These are phyloP conservation scores for Eunapius fragilis DNA, from an alignment of 37 sponge, comb jelly and placozoan species.

Conservation along the genomic window DNA sequence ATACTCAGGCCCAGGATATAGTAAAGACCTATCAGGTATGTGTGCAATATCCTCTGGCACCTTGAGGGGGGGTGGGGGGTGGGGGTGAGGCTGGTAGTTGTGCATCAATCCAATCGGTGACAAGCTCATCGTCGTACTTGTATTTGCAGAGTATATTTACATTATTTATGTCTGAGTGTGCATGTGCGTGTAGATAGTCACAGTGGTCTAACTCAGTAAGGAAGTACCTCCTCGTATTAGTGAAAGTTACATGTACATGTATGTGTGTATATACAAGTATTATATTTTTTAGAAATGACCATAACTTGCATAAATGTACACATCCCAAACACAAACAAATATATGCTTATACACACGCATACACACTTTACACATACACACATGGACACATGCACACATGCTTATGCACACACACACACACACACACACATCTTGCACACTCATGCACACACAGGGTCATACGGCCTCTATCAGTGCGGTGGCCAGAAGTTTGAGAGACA, in stretches of 20 bases:
- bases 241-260: background rate
- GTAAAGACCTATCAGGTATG: conserved; percentile 48
- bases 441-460: conserved; percentile 59
- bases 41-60: background rate
- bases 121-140: no score
- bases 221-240: background rate
- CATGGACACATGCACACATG: background rate
- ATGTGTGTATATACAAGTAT: background rate
- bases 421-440: background rate
- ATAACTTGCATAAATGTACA: no score
- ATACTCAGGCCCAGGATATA: conserved; percentile 53
- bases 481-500: conserved; percentile 18
- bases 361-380: background rate
- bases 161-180: background rate
- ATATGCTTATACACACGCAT: background rate
- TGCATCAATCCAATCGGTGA: no score
- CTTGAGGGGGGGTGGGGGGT: background rate
- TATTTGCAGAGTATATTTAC: background rate
- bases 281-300: no score
- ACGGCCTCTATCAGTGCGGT: conserved; percentile 51
- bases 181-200: background rate
- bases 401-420: background rate
- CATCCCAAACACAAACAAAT: background rate
- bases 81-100: background rate
- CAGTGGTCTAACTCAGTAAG: background rate